A percentile compares a stretch with the other conserved stretches of the same genome.
These are phyloP conservation scores for Steinernema hermaphroditum DNA, from an alignment of 2,888 invertebrate species.

Conservation along the genomic window DNA sequence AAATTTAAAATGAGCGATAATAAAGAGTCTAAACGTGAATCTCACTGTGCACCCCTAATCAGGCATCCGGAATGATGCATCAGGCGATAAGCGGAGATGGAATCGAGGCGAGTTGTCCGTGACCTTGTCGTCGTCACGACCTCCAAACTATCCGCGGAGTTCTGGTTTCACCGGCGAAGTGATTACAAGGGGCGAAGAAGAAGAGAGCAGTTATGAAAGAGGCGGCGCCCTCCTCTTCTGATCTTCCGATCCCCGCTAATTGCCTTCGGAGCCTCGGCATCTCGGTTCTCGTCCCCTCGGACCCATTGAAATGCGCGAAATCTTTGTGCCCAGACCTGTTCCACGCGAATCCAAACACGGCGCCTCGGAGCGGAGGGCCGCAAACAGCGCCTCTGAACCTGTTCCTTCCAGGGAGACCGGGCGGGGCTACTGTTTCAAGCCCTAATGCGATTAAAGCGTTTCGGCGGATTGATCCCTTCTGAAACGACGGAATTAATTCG, in stretches of 20 bases:
- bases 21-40: constrained; percentile 10
- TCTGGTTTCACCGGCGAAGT: neutral
- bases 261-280: too few relatives aligned
- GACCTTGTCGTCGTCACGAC: constrained; percentile 19
- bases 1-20: constrained; percentile 15
- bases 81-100: constrained; percentile 21
- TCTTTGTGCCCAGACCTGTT: too few relatives aligned
- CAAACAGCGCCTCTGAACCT: constrained; percentile 1
- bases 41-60: neutral
- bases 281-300: too few relatives aligned
- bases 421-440: constrained; percentile 18
- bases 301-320: too few relatives aligned
- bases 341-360: too few relatives aligned
- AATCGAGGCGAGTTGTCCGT: constrained; percentile 7
- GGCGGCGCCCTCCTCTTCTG: too few relatives aligned
- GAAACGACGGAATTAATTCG: constrained; percentile 10
- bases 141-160: neutral
- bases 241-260: too few relatives aligned
- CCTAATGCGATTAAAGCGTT: constrained; percentile 21
- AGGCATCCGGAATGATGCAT: neutral
- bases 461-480: neutral
- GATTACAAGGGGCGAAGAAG: neutral
- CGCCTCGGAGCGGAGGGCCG: too few relatives aligned
- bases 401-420: neutral
- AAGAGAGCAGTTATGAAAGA: neutral